Percentiles rank a stretch among this genome's conserved stretches.
phyloP scores from a whole-genome alignment of 2,113 vertebrate genomes.

The Bubo blakistoni region DNA sequence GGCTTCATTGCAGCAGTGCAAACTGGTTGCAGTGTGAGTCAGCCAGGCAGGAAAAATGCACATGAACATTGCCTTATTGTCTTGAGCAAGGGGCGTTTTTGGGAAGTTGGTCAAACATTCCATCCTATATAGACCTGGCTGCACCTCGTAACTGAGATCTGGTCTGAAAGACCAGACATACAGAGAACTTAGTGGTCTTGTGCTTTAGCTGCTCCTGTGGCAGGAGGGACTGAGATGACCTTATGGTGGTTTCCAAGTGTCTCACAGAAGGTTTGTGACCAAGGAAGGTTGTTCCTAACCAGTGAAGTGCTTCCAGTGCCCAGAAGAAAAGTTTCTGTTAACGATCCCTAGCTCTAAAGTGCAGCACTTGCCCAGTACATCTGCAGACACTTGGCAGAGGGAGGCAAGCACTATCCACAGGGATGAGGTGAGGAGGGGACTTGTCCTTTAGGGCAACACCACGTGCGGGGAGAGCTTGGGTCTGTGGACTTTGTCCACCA shows the following conservation, averaged over 20 bases:
- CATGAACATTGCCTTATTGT: accelerated
- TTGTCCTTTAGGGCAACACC: background rate
- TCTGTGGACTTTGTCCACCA: background rate
- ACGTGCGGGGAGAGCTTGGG: accelerated
- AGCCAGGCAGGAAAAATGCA: background rate
- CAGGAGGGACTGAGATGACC: background rate
- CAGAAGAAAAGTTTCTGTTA: background rate
- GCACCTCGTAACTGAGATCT: background rate
- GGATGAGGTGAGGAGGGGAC: background rate
- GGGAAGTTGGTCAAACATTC: background rate
- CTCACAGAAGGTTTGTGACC: background rate
- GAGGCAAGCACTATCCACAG: background rate
- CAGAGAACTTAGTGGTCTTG: background rate
- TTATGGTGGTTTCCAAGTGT: background rate
- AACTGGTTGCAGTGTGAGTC: background rate
- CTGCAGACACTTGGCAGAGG: background rate
- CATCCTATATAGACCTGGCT: background rate
- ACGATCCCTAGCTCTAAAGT: background rate
- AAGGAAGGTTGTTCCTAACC: background rate
- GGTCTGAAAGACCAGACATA: background rate
- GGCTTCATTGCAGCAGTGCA: background rate
- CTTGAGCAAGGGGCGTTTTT: background rate
- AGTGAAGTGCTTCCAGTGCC: background rate
- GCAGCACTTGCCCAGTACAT: background rate
- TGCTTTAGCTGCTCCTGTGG: background rate